These are phyloP conservation scores for Lepidochrysops patricia DNA, from an alignment of 2,888 invertebrate genomes.

Conservation along the genomic window DNA sequence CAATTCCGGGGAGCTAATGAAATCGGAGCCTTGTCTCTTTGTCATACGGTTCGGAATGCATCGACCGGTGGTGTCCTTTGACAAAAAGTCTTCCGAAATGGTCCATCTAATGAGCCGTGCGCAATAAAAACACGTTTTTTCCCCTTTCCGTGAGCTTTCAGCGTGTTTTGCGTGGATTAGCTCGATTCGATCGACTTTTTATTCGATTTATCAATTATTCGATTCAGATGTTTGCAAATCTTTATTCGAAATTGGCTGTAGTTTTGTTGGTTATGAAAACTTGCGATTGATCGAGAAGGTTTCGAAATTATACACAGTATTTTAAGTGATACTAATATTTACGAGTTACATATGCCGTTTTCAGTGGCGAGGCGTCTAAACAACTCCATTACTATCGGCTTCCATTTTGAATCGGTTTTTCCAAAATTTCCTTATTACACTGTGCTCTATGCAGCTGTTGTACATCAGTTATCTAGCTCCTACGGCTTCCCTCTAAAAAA, in stretches of 20 bases:
- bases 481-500: too few species aligned
- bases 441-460: too few species aligned
- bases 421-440: too few species aligned
- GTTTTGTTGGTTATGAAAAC: not conserved
- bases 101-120: constrained; percentile 46
- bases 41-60: constrained; percentile 25
- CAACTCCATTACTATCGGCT: too few species aligned
- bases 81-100: constrained; percentile 38
- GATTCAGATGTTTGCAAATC: not conserved
- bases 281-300: too few species aligned
- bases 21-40: constrained; percentile 23
- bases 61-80: constrained; percentile 31
- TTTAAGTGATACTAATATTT: too few species aligned
- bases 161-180: constrained; percentile 27
- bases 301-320: too few species aligned
- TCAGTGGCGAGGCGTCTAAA: too few species aligned
- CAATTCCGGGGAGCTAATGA: constrained; percentile 30
- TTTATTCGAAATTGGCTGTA: not conserved
- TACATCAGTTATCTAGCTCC: too few species aligned
- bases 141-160: constrained; percentile 25
- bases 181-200: constrained; percentile 22
- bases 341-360: too few species aligned
- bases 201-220: constrained; percentile 12
- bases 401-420: too few species aligned
- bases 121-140: constrained; percentile 41